A percentile compares a stretch with the other conserved stretches of the same genome.
Evolutionary conservation across 2,888 invertebrate genomes (phyloP).

Genomic region (Aphidoletes aphidimyza): DNA sequence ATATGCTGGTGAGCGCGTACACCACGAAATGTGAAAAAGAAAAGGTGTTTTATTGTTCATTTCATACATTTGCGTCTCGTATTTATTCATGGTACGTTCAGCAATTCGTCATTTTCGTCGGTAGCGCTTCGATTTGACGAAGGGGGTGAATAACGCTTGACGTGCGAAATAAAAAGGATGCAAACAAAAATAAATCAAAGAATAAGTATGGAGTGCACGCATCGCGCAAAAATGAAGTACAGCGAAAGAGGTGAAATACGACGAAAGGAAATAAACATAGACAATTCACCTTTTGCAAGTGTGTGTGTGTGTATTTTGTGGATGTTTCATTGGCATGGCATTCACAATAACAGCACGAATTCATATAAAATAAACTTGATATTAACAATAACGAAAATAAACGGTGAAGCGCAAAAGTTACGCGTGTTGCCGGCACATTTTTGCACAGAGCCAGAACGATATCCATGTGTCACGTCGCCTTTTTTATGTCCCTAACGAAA

Average conservation of each 20-base stretch:
- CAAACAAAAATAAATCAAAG: constrained; percentile 43
- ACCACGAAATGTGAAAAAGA: constrained; percentile 40
- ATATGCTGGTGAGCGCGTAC: too few relatives aligned
- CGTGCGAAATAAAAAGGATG: constrained; percentile 39
- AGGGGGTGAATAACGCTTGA: constrained; percentile 37
- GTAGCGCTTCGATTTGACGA: not conserved
- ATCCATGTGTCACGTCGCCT: constrained; percentile 22
- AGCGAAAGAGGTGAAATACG: not conserved
- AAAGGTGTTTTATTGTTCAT: constrained; percentile 31
- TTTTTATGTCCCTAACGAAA: constrained; percentile 14
- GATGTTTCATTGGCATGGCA: not conserved
- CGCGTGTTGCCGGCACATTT: too few relatives aligned
- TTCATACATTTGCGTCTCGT: not conserved
- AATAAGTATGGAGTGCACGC: constrained; percentile 42
- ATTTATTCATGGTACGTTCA: constrained; percentile 11
- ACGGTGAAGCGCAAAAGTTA: not conserved
- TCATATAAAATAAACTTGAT: constrained; percentile 3
- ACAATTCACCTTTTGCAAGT: not conserved
- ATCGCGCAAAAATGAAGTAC: not conserved
- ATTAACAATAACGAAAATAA: constrained; percentile 46
- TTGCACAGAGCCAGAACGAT: not conserved
- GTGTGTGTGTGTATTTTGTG: not conserved
- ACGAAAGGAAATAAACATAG: not conserved
- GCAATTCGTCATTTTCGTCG: constrained; percentile 6
- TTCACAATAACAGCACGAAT: constrained; percentile 2